Conservation (phyloP, 2,797 vertebrate genomes). For the Coluber constrictor region DNA sequence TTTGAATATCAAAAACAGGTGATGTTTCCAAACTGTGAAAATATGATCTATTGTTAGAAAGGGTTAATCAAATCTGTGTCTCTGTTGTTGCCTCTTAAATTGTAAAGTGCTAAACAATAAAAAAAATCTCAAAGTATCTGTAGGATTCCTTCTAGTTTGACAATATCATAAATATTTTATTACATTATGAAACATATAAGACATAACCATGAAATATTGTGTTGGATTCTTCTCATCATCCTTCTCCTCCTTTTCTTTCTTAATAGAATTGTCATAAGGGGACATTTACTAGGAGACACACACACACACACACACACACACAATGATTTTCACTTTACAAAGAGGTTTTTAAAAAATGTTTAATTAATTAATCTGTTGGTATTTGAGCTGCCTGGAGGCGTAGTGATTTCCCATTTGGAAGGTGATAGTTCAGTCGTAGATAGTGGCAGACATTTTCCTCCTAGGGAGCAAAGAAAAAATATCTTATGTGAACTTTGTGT, state of each 20-base stretch:
- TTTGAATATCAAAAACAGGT: conserved; percentile 43
- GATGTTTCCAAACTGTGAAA: background rate
- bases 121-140: background rate
- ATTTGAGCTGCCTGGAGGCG: background rate
- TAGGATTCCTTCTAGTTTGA: background rate
- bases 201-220: background rate
- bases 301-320: too few relatives aligned
- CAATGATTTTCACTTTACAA: background rate
- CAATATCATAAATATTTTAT: background rate
- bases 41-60: background rate
- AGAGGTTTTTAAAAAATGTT: background rate
- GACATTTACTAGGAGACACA: background rate
- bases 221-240: background rate
- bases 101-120: background rate
- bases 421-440: background rate
- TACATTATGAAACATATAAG: background rate
- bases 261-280: background rate
- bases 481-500: background rate
- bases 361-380: background rate
- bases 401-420: background rate
- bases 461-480: background rate
- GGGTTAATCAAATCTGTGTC: background rate
- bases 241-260: background rate
- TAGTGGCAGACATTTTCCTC: background rate
- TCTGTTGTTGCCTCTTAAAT: background rate